These are phyloP conservation scores for Thera obeliscata DNA, from an alignment of 2,888 invertebrate species.

Conservation along the genomic window DNA sequence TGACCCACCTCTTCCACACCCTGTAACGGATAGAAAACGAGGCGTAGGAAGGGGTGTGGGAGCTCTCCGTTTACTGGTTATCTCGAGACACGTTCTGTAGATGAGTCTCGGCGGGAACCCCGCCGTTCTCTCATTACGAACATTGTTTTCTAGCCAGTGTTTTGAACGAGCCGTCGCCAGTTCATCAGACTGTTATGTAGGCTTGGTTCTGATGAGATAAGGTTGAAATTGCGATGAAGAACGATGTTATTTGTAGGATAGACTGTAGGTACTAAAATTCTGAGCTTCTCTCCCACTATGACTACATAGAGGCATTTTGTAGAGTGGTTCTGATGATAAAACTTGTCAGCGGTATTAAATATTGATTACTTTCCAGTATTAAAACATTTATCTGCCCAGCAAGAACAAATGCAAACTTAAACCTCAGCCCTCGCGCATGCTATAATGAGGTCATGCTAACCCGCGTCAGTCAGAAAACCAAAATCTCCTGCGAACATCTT, in stretches of 20 bases:
- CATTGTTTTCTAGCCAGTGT: conserved; percentile 62
- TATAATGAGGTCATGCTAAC: background rate
- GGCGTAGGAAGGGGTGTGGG: conserved; percentile 43
- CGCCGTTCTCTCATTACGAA: conserved; percentile 64
- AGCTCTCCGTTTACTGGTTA: conserved; percentile 50
- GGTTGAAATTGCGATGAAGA: conserved; percentile 42
- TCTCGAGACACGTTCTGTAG: conserved; percentile 57
- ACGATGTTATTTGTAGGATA: conserved; percentile 46
- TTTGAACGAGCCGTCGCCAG: conserved; percentile 55
- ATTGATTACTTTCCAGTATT: conserved; percentile 10
- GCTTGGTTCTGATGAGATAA: conserved; percentile 42
- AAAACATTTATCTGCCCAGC: conserved; percentile 7
- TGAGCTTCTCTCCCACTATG: conserved; percentile 34
- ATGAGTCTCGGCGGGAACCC: conserved; percentile 64
- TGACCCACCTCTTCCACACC: conserved; percentile 61
- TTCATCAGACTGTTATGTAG: conserved; percentile 41
- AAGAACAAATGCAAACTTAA: conserved; percentile 1
- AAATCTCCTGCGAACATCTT: conserved; percentile 20
- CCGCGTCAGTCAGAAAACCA: background rate
- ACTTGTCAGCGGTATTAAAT: conserved; percentile 11
- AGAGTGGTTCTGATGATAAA: conserved; percentile 26
- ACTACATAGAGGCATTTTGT: conserved; percentile 13
- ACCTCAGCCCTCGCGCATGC: background rate
- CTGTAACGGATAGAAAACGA: conserved; percentile 40
- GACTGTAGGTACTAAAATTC: conserved; percentile 47